Evolutionary conservation across 1,140 invertebrate species (phyloP).

Genomic region (Papilio polyxenes): DNA sequence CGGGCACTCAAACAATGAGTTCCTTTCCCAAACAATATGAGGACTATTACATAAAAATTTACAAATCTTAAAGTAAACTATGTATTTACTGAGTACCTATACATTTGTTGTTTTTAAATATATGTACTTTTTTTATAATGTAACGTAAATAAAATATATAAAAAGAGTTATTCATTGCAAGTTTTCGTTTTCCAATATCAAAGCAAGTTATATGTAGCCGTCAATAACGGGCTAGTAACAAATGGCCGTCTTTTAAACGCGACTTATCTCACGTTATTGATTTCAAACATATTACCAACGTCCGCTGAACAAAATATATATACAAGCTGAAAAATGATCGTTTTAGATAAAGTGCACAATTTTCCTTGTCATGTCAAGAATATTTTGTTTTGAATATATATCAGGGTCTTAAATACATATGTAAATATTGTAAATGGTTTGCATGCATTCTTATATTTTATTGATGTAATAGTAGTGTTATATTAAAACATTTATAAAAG

Average conservation of each 20-base stretch:
- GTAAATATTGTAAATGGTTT: too few species aligned
- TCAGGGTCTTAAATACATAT: too few species aligned
- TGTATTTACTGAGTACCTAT: too few species aligned
- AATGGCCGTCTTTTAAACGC: slow-evolving; percentile 35
- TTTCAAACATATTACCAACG: slow-evolving; percentile 31
- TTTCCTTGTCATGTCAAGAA: background rate
- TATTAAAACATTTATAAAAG: background rate
- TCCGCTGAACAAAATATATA: slow-evolving; percentile 22
- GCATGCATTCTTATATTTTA: too few species aligned
- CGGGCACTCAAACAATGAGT: slow-evolving; percentile 15
- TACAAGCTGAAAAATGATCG: slow-evolving; percentile 24
- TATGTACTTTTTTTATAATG: too few species aligned
- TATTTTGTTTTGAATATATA: background rate
- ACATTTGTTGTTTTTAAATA: too few species aligned
- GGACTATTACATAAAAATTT: background rate
- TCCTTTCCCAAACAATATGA: background rate
- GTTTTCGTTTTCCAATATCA: slow-evolving; percentile 13
- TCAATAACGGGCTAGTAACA: slow-evolving; percentile 34
- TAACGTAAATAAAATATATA: background rate
- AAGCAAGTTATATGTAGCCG: slow-evolving; percentile 23
- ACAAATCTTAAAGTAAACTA: background rate
- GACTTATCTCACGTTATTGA: slow-evolving; percentile 35
- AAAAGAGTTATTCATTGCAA: background rate
- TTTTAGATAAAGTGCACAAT: background rate
- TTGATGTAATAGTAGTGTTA: too few species aligned